These are phyloP conservation scores for Philhelius pedissequus DNA, from an alignment of 2,888 invertebrate species.

Conservation along the genomic window DNA sequence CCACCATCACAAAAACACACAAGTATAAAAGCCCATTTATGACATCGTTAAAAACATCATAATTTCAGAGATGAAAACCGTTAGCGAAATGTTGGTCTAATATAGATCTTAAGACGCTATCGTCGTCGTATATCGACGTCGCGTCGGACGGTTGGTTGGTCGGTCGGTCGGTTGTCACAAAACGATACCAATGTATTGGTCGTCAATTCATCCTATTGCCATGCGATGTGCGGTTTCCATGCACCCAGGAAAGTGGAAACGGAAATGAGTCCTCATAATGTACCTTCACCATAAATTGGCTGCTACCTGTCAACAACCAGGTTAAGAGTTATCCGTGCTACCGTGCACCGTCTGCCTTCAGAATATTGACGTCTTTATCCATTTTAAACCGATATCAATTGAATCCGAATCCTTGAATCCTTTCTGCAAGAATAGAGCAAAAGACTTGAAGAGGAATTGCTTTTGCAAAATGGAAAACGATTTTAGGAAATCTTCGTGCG, in stretches of 20 bases:
- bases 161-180: not conserved
- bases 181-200: not conserved
- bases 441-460: constrained; percentile 41
- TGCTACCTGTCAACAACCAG: constrained; percentile 64
- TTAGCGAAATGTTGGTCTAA: not conserved
- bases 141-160: not conserved
- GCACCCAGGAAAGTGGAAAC: constrained; percentile 25
- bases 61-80: constrained; percentile 39
- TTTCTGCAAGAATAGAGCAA: constrained; percentile 20
- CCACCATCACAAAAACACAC: not conserved
- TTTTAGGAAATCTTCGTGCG: constrained; percentile 52
- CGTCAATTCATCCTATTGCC: not conserved
- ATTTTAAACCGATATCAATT: constrained; percentile 51
- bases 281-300: constrained; percentile 43
- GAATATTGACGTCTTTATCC: constrained; percentile 1
- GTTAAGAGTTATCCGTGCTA: not conserved
- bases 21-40: constrained; percentile 13
- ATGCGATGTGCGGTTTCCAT: constrained; percentile 16
- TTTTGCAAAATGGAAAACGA: constrained; percentile 47
- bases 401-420: constrained; percentile 58
- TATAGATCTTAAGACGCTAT: not conserved
- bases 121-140: not conserved
- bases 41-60: constrained; percentile 48
- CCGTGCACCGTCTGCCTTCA: not conserved
- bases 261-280: constrained; percentile 46